A percentile compares a stretch with the other conserved stretches of the same genome.
These are phyloP conservation scores for Laterallus jamaicensis DNA, from an alignment of 2,113 vertebrate species.

Conservation along the genomic window DNA sequence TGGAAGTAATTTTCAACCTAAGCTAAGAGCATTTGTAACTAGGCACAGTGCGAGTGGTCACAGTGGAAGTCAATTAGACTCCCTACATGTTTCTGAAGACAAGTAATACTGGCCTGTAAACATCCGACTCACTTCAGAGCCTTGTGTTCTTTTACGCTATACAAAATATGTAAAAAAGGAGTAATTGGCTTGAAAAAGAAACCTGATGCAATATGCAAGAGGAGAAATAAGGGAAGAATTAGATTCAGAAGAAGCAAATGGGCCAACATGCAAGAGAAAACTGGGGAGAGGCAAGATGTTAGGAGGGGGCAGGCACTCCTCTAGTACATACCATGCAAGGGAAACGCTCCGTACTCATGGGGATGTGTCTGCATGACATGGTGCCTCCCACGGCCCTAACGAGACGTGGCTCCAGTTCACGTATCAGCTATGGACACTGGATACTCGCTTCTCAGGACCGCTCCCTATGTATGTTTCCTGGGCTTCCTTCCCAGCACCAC, in stretches of 20 bases:
- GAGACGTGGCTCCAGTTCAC: background rate
- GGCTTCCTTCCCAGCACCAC: background rate
- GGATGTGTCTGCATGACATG: no score
- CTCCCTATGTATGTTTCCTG: background rate
- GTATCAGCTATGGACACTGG: background rate
- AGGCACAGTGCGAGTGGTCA: background rate
- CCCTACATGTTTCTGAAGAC: background rate
- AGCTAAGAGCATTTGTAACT: background rate
- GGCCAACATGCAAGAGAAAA: background rate
- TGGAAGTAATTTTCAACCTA: background rate
- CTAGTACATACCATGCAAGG: background rate
- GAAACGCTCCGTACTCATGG: accelerated
- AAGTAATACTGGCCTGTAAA: background rate
- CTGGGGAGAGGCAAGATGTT: background rate
- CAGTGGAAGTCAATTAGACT: background rate
- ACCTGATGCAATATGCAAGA: background rate
- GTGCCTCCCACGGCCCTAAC: background rate
- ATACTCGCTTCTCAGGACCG: background rate
- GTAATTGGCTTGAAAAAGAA: background rate
- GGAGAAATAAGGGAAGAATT: background rate
- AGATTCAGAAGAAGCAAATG: background rate
- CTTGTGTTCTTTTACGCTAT: background rate
- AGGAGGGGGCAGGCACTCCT: background rate
- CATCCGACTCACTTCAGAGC: background rate
- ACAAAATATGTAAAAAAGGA: background rate